Conservation (phyloP, 1,140 invertebrate genomes). For the Lordiphosa mommai region DNA sequence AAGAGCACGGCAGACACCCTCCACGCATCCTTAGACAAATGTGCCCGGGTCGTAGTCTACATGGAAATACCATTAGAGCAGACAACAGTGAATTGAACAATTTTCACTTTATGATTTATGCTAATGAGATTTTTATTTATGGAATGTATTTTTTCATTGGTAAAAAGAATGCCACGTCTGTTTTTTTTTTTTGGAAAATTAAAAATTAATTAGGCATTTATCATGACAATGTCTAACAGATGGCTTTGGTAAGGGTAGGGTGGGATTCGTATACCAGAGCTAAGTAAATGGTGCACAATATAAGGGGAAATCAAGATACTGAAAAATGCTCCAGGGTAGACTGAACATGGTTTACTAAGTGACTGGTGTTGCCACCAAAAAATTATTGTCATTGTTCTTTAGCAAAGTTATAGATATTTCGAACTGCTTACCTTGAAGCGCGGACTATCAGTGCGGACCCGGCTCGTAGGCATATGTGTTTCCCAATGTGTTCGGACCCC, state of each 20-base stretch:
- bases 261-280: background rate
- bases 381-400: no score
- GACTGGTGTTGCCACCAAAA: no score
- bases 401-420: no score
- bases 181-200: slow-evolving; percentile 62
- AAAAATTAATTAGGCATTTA: slow-evolving; percentile 79
- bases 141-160: slow-evolving; percentile 38
- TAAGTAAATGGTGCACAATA: slow-evolving; percentile 1
- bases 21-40: slow-evolving; percentile 65
- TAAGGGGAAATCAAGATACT: slow-evolving; percentile 17
- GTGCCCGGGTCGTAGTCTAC: slow-evolving; percentile 36
- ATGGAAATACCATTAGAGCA: slow-evolving; percentile 68
- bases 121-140: slow-evolving; percentile 76
- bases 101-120: slow-evolving; percentile 73
- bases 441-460: no score
- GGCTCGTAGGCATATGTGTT: no score
- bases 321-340: no score
- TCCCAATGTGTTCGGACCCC: no score
- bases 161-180: slow-evolving; percentile 25
- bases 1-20: slow-evolving; percentile 4
- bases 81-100: slow-evolving; percentile 55
- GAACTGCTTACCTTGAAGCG: no score
- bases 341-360: no score
- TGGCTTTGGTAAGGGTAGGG: slow-evolving; percentile 9
- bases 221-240: slow-evolving; percentile 75